phyloP scores from a whole-genome alignment of 64 coral and sea anemone genomes.

The Porites australiensis region DNA sequence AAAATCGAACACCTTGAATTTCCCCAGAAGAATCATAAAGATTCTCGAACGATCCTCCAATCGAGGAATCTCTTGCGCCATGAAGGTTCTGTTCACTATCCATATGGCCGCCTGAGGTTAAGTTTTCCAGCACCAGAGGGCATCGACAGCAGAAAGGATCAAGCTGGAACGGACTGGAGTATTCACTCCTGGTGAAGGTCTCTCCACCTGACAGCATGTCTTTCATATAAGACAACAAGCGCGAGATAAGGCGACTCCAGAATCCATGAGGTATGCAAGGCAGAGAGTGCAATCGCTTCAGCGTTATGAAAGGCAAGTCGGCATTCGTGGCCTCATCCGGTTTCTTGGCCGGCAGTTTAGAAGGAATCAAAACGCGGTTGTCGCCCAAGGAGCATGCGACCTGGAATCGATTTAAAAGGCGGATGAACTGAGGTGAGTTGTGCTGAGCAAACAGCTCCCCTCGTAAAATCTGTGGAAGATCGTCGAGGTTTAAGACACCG shows the following conservation, averaged over 20 bases:
- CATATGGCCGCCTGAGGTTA: neutral
- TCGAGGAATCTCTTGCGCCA: neutral
- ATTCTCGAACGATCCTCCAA: slow-evolving; percentile 18
- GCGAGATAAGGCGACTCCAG: slow-evolving; percentile 89
- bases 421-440: slow-evolving; percentile 85
- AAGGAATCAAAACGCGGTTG: slow-evolving; percentile 87
- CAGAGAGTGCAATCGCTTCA: slow-evolving; percentile 82
- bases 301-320: slow-evolving; percentile 71
- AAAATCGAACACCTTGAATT: slow-evolving; percentile 4
- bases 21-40: neutral
- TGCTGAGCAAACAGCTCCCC: slow-evolving; percentile 73
- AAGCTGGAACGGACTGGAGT: slow-evolving; percentile 41
- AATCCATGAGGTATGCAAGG: slow-evolving; percentile 89
- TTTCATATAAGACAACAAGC: slow-evolving; percentile 87
- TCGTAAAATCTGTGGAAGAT: slow-evolving; percentile 73
- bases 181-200: neutral
- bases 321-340: slow-evolving; percentile 67
- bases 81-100: neutral
- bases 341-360: slow-evolving; percentile 84
- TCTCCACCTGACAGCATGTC: slow-evolving; percentile 76
- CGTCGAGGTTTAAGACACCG: slow-evolving; percentile 66
- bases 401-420: slow-evolving; percentile 93
- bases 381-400: slow-evolving; percentile 90
- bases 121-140: neutral
- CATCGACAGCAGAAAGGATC: slow-evolving; percentile 67